A percentile compares a stretch with the other conserved stretches of the same genome.
Evolutionary conservation across 1,140 invertebrate species (phyloP).

Genomic region (Lordiphosa collinella): DNA sequence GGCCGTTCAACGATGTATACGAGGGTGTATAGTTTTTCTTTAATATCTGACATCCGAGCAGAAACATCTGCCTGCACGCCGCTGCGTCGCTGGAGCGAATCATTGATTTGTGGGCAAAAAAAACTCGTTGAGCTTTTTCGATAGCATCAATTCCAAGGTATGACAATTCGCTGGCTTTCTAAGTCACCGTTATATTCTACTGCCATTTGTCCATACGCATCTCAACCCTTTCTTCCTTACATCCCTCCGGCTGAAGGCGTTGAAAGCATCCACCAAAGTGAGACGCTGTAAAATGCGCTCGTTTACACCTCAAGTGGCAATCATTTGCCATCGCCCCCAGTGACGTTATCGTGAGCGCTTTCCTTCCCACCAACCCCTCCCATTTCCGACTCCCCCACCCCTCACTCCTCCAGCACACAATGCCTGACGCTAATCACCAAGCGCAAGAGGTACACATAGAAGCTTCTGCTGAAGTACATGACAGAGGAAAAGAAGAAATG

Average conservation of each 20-base stretch:
- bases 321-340: conserved; percentile 58
- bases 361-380: conserved; percentile 6
- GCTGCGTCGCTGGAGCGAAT: too few relatives aligned
- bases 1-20: too few relatives aligned
- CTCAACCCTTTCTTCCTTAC: conserved; percentile 6
- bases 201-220: too few relatives aligned
- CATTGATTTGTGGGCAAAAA: too few relatives aligned
- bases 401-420: not conserved
- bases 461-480: not conserved
- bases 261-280: conserved; percentile 13
- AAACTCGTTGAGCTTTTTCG: too few relatives aligned
- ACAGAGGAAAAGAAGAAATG: conserved; percentile 7
- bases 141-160: too few relatives aligned
- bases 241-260: conserved; percentile 22
- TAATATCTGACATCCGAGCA: too few relatives aligned
- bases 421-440: conserved; percentile 53
- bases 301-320: conserved; percentile 75
- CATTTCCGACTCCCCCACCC: not conserved
- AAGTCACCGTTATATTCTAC: too few relatives aligned
- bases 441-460: conserved; percentile 5
- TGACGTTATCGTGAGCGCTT: conserved; percentile 51
- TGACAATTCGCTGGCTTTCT: too few relatives aligned
- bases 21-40: too few relatives aligned
- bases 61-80: too few relatives aligned
- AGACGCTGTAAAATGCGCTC: conserved; percentile 69